Percentiles rank a stretch among this genome's conserved stretches.
Evolutionary conservation across 1,140 invertebrate species (phyloP).

Genomic region (Diorhabda elongata): DNA sequence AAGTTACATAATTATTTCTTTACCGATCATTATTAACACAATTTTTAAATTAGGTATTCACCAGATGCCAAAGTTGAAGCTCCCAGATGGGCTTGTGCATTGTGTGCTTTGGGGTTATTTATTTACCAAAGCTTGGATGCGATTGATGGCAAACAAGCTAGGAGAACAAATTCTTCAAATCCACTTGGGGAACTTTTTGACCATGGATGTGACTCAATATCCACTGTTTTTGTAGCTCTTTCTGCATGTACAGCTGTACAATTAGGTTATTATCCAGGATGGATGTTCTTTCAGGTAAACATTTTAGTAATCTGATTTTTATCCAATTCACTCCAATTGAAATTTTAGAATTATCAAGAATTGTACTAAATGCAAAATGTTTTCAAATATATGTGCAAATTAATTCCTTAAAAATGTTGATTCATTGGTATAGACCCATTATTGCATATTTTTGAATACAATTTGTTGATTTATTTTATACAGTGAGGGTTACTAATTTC

Average conservation of each 20-base stretch:
- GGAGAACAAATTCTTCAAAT: conserved; percentile 86
- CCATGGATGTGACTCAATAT: conserved; percentile 98
- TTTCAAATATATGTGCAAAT: no score
- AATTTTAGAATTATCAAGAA: no score
- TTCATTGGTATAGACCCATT: no score
- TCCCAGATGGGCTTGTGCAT: conserved; percentile 86
- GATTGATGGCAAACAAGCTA: conserved; percentile 99
- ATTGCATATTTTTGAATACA: no score
- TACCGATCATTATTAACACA: no score
- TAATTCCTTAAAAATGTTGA: no score
- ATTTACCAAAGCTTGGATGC: conserved; percentile 98
- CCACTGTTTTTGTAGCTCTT: conserved; percentile 93
- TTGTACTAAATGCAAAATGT: no score
- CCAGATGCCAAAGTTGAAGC: conserved; percentile 66
- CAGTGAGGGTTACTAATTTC: no score
- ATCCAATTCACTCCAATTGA: no score
- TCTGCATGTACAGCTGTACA: conserved; percentile 89
- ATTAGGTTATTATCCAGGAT: conserved; percentile 83
- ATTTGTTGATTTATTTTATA: no score
- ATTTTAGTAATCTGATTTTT: neutral
- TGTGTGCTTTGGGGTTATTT: conserved; percentile 92
- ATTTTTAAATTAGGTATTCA: conserved; percentile 51
- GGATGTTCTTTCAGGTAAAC: conserved; percentile 85
- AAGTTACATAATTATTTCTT: no score
- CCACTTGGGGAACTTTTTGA: conserved; percentile 98